These are phyloP conservation scores for Calidris pugnax DNA, from an alignment of 2,113 vertebrate genomes.

Conservation along the genomic window DNA sequence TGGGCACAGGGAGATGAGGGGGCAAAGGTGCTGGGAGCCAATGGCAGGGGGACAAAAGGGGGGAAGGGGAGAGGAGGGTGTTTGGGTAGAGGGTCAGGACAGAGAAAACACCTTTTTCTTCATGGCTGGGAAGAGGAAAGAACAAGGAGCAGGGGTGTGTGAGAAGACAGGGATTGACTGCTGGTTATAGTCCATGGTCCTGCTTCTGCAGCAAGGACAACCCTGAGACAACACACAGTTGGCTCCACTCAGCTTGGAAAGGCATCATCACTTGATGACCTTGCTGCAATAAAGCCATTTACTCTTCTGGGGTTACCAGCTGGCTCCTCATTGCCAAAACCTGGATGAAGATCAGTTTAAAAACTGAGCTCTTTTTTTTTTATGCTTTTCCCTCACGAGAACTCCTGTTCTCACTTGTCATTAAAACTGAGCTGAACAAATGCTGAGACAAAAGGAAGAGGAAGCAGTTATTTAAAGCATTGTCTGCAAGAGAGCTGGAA, in stretches of 20 bases:
- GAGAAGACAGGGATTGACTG: neutral
- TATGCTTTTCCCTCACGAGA: neutral
- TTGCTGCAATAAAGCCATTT: neutral
- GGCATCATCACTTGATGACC: neutral
- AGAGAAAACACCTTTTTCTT: neutral
- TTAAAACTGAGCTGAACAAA: neutral
- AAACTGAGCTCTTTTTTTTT: neutral
- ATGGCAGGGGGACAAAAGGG: neutral
- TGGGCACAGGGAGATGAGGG: accelerated
- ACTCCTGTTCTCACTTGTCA: neutral
- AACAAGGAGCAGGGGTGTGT: neutral
- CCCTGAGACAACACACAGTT: accelerated
- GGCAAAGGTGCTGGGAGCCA: neutral
- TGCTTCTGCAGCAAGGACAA: neutral
- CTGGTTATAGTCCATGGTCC: neutral
- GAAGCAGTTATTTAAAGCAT: neutral
- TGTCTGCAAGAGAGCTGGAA: neutral
- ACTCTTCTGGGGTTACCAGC: neutral
- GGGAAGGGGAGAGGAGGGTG: neutral
- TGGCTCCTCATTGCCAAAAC: neutral
- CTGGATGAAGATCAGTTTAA: neutral
- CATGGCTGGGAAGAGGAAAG: neutral
- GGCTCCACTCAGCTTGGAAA: neutral
- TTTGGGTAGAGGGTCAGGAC: neutral
- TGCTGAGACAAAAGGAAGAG: slow-evolving; percentile 1